Conservation (phyloP, 2,113 vertebrate species). For the Corythaixoides concolor region DNA sequence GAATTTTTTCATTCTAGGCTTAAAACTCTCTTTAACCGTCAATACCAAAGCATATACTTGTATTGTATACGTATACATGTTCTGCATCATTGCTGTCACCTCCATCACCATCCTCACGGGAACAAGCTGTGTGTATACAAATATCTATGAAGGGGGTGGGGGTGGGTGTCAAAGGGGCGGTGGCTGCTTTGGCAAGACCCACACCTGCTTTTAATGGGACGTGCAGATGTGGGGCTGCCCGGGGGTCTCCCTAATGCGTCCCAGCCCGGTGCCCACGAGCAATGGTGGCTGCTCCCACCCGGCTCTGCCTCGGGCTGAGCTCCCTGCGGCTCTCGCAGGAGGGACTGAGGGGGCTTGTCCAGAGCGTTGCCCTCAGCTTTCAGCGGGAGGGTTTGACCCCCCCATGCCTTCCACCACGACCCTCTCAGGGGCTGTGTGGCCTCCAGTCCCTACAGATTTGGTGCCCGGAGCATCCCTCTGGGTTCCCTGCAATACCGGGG, state of each 20-base stretch:
- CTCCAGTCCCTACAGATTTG: not conserved
- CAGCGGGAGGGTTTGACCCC: not conserved
- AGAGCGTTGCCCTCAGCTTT: not conserved
- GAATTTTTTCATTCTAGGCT: conserved; percentile 87
- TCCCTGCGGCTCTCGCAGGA: not conserved
- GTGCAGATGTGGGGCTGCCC: not conserved
- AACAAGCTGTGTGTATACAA: conserved; percentile 25
- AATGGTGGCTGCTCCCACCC: not conserved
- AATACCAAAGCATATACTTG: conserved; percentile 73
- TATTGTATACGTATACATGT: conserved; percentile 78
- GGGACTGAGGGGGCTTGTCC: not conserved
- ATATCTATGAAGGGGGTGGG: not conserved
- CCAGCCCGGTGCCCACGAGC: not conserved
- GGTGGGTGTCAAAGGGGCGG: not conserved
- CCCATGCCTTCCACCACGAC: not conserved
- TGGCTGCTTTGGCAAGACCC: not conserved
- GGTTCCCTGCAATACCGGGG: accelerated
- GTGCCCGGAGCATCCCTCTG: not conserved
- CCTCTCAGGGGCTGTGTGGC: not conserved
- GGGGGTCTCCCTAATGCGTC: not conserved
- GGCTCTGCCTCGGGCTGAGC: not conserved
- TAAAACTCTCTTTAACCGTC: conserved; percentile 74
- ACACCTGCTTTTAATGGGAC: not conserved
- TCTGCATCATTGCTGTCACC: conserved; percentile 66
- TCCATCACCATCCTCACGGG: conserved; percentile 64